Conservation (phyloP, 2,888 invertebrate genomes). For the Cosmorhoe ocellata region DNA sequence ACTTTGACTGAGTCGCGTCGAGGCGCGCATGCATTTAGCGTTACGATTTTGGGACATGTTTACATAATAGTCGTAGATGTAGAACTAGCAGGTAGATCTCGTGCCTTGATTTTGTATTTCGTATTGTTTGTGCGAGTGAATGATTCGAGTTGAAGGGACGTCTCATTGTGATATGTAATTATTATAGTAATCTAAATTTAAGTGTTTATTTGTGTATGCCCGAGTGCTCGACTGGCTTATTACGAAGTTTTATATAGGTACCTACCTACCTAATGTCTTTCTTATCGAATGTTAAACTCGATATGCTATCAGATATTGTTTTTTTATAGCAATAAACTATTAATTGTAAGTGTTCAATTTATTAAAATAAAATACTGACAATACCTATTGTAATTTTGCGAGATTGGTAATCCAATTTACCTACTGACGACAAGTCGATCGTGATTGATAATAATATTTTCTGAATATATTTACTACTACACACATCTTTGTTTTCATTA, state of each 20-base stretch:
- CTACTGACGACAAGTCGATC: constrained; percentile 66
- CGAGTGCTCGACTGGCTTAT: constrained; percentile 69
- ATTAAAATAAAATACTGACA: constrained; percentile 66
- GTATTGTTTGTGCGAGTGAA: constrained; percentile 74
- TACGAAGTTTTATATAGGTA: constrained; percentile 61
- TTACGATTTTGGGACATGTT: constrained; percentile 69
- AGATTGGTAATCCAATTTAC: constrained; percentile 51
- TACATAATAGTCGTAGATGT: constrained; percentile 74
- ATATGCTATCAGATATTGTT: constrained; percentile 68
- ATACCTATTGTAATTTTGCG: constrained; percentile 72
- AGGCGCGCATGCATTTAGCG: constrained; percentile 71
- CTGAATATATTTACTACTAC: constrained; percentile 82
- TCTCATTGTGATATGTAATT: constrained; percentile 83
- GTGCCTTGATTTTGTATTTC: constrained; percentile 78
- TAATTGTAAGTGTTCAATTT: constrained; percentile 72
- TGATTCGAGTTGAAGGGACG: constrained; percentile 68
- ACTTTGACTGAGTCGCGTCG: constrained; percentile 68
- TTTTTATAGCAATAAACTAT: constrained; percentile 80
- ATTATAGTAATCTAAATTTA: constrained; percentile 79
- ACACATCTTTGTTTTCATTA: constrained; percentile 57
- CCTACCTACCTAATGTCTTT: constrained; percentile 44
- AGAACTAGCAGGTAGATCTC: constrained; percentile 77
- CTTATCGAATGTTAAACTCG: constrained; percentile 74
- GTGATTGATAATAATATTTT: constrained; percentile 74
- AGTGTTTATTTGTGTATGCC: constrained; percentile 77